Evolutionary conservation across 2,888 invertebrate species (phyloP), one percentile per base, ranked within the genome.

Genomic region (Operophtera brumata): DNA sequence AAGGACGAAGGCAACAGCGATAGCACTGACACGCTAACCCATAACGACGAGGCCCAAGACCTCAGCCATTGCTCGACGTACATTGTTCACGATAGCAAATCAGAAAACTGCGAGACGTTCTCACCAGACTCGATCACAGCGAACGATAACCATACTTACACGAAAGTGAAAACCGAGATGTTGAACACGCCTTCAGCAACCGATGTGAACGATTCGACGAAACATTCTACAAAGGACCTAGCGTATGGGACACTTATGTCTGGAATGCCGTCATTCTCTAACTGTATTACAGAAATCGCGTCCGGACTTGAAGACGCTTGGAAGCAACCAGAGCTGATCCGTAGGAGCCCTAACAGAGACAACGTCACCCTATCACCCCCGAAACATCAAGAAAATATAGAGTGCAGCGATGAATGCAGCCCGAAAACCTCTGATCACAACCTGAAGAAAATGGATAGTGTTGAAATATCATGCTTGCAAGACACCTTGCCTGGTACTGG

Each of bases 121-220:
- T 83, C 88, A 0, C 86, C 87, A 0, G 89, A 90, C 61, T 89
- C 90, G 1, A 86, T 89, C 32, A 84, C 86, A 0, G 86, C 80
- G 2, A 82, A 87, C 67, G 83, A 81, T 49, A 82, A 86, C 43
- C 71, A 78, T 58, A 89, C 89, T 10, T 89, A 86, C 56, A 89
- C 88, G 55, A 89, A 88, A 75, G 71, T 70, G 13, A 85, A 80
- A 62, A 77, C 80, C 11, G 86, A 86, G 12, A 69, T 73, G 11
- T 73, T 66, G 5, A 72, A 73, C 0, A 80, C 82, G 28, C 78
- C 81, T 10, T 80, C 83, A 8, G 70, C 67, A 9, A 55, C 81
- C 0, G 85, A 86, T 28, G 51, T 76, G 2, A 82, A 82, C 55
- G 86, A 86, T 57, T 84, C 85, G 0, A 75, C 80, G 2, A 85